Conservation (phyloP, 2,888 invertebrate species). For the Gortyna flavago region DNA sequence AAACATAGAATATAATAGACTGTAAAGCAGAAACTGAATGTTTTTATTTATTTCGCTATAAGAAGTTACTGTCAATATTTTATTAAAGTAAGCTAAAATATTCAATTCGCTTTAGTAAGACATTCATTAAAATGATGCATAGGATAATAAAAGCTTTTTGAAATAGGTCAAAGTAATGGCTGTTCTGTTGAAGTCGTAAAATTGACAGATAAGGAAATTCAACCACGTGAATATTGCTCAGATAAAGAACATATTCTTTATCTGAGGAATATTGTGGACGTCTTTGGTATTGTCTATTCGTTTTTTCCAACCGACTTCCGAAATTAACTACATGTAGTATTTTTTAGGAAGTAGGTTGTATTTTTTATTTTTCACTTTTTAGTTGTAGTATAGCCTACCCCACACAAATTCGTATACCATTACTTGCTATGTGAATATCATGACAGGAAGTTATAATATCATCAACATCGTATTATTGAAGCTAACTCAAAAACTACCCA, state of each 20-base stretch:
- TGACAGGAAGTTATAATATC: no score
- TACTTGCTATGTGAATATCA: neutral
- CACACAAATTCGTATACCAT: neutral
- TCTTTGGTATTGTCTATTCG: neutral
- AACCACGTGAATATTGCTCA: constrained; percentile 11
- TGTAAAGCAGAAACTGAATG: neutral
- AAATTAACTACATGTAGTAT: neutral
- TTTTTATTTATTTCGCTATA: neutral
- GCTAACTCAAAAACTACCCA: no score
- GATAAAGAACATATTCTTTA: no score
- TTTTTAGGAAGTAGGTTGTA: no score
- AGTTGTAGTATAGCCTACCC: neutral
- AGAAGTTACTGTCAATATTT: neutral
- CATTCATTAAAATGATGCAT: constrained; percentile 15
- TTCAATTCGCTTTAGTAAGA: neutral
- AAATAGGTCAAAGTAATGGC: constrained; percentile 14
- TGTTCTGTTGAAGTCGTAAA: constrained; percentile 21
- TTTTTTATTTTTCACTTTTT: neutral
- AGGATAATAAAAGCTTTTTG: neutral
- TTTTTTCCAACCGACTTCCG: neutral
- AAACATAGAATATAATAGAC: neutral
- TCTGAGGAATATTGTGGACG: neutral
- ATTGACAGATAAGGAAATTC: constrained; percentile 1
- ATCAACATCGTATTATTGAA: no score
- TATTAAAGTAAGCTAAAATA: constrained; percentile 1